These are phyloP conservation scores for Apteryx mantelli DNA, from an alignment of 2,113 vertebrate species.

Conservation along the genomic window DNA sequence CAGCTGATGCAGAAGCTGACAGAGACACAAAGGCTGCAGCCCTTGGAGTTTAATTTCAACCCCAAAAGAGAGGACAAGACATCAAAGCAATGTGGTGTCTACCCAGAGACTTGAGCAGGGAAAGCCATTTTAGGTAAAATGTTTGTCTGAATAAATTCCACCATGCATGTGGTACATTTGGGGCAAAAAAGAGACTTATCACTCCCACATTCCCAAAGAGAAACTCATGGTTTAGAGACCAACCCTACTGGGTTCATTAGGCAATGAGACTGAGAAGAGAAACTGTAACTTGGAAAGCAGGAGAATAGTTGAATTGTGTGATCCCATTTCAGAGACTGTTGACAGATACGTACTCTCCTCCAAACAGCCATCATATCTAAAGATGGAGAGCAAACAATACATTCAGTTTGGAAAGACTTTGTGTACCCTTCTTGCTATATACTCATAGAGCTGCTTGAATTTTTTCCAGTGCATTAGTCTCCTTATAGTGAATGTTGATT, in stretches of 20 bases:
- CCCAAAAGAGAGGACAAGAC: background rate
- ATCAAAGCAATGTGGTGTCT: background rate
- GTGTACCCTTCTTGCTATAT: background rate
- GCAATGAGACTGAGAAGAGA: background rate
- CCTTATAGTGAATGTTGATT: background rate
- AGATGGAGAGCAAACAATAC: background rate
- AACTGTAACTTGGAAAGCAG: background rate
- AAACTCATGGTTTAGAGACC: background rate
- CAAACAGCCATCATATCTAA: background rate
- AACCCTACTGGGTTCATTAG: background rate
- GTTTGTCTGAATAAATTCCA: background rate
- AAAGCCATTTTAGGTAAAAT: background rate
- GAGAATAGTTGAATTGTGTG: background rate
- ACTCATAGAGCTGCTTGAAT: background rate
- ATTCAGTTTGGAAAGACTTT: background rate
- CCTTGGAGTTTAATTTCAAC: background rate
- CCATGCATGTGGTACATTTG: rapidly evolving
- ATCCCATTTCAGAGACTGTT: background rate
- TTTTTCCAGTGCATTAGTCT: background rate
- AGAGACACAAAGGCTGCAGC: background rate
- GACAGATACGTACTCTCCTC: background rate
- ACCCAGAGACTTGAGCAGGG: background rate
- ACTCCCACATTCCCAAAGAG: background rate
- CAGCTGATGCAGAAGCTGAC: background rate
- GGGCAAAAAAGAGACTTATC: background rate